Base-by-base conservation (phyloP, 1,140 invertebrate species). In the Colletes gigas region DNA sequence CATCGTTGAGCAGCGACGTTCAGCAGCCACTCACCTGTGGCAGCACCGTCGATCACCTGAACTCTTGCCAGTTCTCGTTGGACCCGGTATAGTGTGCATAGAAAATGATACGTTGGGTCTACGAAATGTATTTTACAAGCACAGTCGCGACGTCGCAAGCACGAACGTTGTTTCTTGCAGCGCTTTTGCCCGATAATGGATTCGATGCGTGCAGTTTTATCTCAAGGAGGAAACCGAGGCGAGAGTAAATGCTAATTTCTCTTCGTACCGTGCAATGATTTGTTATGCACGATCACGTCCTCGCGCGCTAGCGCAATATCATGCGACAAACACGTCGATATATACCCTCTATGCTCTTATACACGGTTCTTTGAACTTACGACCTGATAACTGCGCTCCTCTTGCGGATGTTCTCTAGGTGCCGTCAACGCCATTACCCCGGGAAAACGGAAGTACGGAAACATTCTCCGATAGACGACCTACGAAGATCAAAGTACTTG, bases 351-450 rank as follows among this genome's bases (percentile, higher is more conserved):
- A 50, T 60, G 72, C 71, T 74, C 78, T 67, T 80, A 12, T 44
- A 50, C 69, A 65, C 71, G 84, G 88, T 89, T 88, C 88, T 89
- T 88, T 89, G 85, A 89, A 89, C 86, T 89, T 86, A 83, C 88
- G 89, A 85, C 83, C 89, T 84, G 84, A 90, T 89, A 89, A 86
- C 88, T 54, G 62, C 60, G 54, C 19, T 77, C 80, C 77, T 55
- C 83, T 69, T 82, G 60, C 78, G 73, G 70, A 83, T 77, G 71
- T 67, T 68, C 79, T 79, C 81, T 78, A 80, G 72, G 73, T 71
- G 59, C 74, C 70, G 68, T 76, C 76, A 78, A 66, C 71, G 60
- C 78, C 6, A 77, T 81, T 81, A 66, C 41, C 68, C 69, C 72
- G 41, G 60, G 41, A 30, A 79, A 73, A 78, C 69, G 77, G 77